Evolutionary conservation across 2,797 vertebrate species (phyloP).

Genomic region (Lithobates pipiens): DNA sequence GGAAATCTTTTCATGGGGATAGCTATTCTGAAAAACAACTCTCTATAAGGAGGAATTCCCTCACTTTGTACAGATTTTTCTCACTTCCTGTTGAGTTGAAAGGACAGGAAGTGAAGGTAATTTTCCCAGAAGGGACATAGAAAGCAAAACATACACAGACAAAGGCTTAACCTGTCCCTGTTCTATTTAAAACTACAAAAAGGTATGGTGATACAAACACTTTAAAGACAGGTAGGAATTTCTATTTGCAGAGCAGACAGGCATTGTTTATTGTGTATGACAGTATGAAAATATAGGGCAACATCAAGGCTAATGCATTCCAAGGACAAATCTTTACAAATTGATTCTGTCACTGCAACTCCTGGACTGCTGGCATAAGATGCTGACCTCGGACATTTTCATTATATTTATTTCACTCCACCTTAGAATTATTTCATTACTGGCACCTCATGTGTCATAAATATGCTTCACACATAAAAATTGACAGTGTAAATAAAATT

Average conservation of each 20-base stretch:
- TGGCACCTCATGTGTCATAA: background rate
- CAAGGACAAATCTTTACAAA: slow-evolving; percentile 8
- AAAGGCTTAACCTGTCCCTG: too few species aligned
- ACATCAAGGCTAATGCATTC: background rate
- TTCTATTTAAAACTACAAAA: too few species aligned
- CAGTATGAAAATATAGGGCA: background rate
- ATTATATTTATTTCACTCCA: background rate
- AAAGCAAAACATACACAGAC: too few species aligned
- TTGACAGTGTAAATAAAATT: background rate
- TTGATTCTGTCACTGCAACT: background rate
- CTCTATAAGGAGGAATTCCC: too few species aligned
- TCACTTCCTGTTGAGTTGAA: too few species aligned
- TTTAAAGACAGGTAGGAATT: too few species aligned
- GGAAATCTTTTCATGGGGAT: too few species aligned
- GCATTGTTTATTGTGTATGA: background rate
- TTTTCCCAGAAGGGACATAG: too few species aligned
- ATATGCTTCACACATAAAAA: background rate
- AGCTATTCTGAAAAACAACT: too few species aligned
- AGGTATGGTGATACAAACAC: too few species aligned
- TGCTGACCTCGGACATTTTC: background rate
- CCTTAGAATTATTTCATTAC: background rate
- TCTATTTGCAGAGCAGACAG: background rate
- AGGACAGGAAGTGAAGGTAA: too few species aligned
- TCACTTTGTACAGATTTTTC: too few species aligned
- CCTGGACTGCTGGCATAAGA: background rate